Percentiles rank a stretch among this genome's conserved stretches.
phyloP scores from a whole-genome alignment of 2,797 vertebrate species.

The Poeciliopsis gracilis region DNA sequence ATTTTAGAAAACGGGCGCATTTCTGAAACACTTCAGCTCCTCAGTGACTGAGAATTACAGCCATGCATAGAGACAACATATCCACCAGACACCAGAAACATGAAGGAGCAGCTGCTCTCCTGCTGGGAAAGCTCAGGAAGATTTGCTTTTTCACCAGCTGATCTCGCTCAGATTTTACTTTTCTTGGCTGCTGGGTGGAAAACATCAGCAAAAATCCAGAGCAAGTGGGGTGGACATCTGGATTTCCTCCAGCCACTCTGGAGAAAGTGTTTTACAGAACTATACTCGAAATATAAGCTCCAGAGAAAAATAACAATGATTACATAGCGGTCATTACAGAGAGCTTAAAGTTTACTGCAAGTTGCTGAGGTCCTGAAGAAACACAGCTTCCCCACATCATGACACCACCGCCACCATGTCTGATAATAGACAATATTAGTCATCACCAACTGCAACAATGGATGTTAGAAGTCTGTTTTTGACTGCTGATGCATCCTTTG shows the following conservation, averaged over 20 bases:
- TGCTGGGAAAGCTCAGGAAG: not conserved
- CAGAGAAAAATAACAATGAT: not conserved
- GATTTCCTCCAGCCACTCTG: not conserved
- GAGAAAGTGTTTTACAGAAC: not conserved
- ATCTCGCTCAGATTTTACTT: not conserved
- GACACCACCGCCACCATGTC: not conserved
- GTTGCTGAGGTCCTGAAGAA: not conserved
- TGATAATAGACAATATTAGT: not conserved
- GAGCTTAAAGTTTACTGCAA: not conserved
- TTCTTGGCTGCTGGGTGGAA: not conserved
- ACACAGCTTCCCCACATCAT: not conserved
- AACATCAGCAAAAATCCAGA: not conserved
- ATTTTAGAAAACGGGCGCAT: not conserved
- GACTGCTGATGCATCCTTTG: not conserved
- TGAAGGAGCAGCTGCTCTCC: not conserved
- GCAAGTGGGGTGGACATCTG: not conserved
- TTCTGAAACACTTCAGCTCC: not conserved
- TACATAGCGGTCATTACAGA: not conserved
- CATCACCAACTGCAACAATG: too few relatives aligned
- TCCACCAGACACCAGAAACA: not conserved
- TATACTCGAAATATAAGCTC: not conserved
- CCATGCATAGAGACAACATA: not conserved
- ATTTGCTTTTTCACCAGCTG: not conserved
- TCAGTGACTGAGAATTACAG: not conserved
- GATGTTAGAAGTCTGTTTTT: too few relatives aligned